phyloP scores from a whole-genome alignment of 2,888 invertebrate species.

The Chalcosyrphus nemorum region DNA sequence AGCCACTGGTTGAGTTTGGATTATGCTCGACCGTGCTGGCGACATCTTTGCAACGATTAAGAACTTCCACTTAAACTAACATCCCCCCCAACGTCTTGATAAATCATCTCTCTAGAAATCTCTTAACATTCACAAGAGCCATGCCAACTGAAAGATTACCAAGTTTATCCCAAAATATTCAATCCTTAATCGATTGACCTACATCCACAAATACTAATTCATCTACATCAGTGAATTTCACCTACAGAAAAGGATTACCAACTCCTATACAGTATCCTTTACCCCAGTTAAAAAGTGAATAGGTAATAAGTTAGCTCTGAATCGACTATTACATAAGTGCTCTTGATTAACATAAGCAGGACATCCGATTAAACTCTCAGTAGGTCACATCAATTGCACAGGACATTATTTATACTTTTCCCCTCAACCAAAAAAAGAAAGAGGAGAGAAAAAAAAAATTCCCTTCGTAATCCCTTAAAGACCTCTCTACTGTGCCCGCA shows the following conservation, averaged over 20 bases:
- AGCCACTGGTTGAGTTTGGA: too few relatives aligned
- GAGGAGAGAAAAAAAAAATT: slow-evolving; percentile 17
- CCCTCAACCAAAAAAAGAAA: background rate
- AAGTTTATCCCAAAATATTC: background rate
- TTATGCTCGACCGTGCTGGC: too few relatives aligned
- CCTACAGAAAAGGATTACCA: background rate
- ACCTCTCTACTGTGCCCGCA: slow-evolving; percentile 33
- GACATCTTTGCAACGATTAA: too few relatives aligned
- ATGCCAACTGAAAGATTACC: background rate
- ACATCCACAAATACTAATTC: slow-evolving; percentile 1
- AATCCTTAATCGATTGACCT: background rate
- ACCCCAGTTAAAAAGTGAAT: slow-evolving; percentile 9
- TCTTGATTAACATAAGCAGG: slow-evolving; percentile 10
- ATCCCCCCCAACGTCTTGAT: too few relatives aligned
- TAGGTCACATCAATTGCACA: slow-evolving; percentile 41
- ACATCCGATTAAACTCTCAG: background rate
- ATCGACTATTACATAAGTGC: background rate
- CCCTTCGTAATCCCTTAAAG: slow-evolving; percentile 22
- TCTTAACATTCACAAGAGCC: too few relatives aligned
- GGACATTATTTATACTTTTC: slow-evolving; percentile 1
- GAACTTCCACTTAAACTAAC: too few relatives aligned
- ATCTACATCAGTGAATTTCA: slow-evolving; percentile 8
- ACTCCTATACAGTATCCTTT: background rate
- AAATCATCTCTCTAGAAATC: too few relatives aligned
- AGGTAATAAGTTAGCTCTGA: background rate